Base-by-base conservation (phyloP, 2,888 invertebrate genomes). In the Cataglyphis cursor region DNA sequence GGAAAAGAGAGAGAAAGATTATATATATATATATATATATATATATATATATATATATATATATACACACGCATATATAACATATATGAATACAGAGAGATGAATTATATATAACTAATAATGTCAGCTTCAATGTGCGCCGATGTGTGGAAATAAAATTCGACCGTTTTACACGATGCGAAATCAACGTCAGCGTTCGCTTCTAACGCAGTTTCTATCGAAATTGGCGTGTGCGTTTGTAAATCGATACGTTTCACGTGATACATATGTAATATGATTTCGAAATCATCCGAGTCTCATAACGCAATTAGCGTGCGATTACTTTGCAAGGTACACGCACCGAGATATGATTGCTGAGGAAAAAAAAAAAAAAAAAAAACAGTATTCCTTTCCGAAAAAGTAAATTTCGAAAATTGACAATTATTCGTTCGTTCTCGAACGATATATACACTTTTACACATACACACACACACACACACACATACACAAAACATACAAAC, bases 81-180 rank as follows among this genome's bases (percentile, higher is more conserved):
- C 76, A 74, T 68, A 85, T 44, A 76, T 64, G 80, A 87, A 82
- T 83, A 51, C 51, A 51, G 51, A 51, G 51, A 51, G 51, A 51
- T 51, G 51, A 51, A 51, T 51, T 51, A 51, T 75, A 65, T 73
- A 65, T 73, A 86, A 84, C 74, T 84, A 59, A 38, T 73, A 82
- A 87, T 85, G 87, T 88, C 88, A 85, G 88, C 85, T 88, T 90
- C 87, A 81, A 84, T 70, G 74, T 82, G 82, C 90, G 78, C 83
- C 72, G 84, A 66, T 90, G 83, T 81, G 84, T 44, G 44, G 59
- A 82, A 81, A 83, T 85, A 82, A 61, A 61, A 61, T 84, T 82
- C 35, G 84, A 88, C 64, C 75, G 72, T 88, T 86, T 86, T 73
- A 62, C 74, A 68, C 84, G 24, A 83, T 80, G 82, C 54, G 72